Evolutionary conservation across 2,888 invertebrate genomes (phyloP), one percentile per base, ranked within the genome.

Genomic region (Limnephilus marmoratus): DNA sequence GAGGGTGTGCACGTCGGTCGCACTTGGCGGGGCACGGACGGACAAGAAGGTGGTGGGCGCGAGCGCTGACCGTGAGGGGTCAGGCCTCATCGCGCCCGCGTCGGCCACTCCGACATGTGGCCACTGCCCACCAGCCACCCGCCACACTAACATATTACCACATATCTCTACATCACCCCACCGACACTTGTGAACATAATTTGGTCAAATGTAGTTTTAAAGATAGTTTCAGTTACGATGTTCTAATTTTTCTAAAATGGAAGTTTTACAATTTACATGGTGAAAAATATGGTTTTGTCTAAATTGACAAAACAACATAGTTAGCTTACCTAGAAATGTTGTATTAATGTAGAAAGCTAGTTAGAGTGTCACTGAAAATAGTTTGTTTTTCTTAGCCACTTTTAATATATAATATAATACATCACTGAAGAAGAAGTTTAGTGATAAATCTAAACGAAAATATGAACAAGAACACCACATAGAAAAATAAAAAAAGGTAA

Each of bases 31-130:
- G 82, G 68, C 31, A 41, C 82, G 90, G 37, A 49, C 68, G 45
- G 90, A 91, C 90, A 93, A 92, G 91, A 93, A 93, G 91, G 93
- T 91, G 93, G 90, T 90, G 90, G 90, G 90, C 53, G 90, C 53
- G 93, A 41, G 82, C 87, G 90, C 89, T 91, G 90, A 91, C 93
- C 93, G 93, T 93, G 91, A 91, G 90, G 45, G 7, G 45, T n/a
- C 85, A n/a, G 37, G 45, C 85, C 45, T 41, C 41, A 37, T 37
- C 24, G 85, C 85, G 45, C 41, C 45, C 85, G 85, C 41, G 45
- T 41, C 85, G 18, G 45, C 41, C 41, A 45, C 86, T 13, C 49
- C 24, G 13, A 83, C 29, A 34, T 18, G 37, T 24, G 18, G 15
- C 53, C 29, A 41, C 45, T 9, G 7, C 7, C 41, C 31, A n/a